These are phyloP conservation scores for Fulica atra DNA, from an alignment of 2,113 vertebrate species.

Conservation along the genomic window DNA sequence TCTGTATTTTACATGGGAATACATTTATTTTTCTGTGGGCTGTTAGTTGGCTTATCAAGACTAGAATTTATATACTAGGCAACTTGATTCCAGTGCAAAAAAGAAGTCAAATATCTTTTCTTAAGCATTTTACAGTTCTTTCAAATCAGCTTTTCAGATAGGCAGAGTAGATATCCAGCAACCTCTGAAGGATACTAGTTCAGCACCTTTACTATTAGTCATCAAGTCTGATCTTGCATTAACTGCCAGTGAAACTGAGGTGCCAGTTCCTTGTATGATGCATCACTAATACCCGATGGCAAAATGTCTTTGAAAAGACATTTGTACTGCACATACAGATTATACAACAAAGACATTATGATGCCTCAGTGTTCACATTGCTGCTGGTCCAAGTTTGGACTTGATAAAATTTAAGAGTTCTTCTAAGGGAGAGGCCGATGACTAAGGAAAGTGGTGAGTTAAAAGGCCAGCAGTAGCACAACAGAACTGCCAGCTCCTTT, in stretches of 20 bases:
- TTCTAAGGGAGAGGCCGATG: conserved; percentile 10
- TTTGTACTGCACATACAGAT: background rate
- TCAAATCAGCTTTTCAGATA: background rate
- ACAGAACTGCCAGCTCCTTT: background rate
- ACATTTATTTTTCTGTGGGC: background rate
- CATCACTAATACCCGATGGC: background rate
- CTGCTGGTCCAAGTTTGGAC: conserved; percentile 16
- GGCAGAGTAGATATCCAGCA: background rate
- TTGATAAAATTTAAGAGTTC: background rate
- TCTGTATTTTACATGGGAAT: background rate
- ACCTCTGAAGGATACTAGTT: background rate
- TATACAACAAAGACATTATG: background rate
- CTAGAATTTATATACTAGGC: background rate
- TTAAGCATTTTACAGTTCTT: background rate
- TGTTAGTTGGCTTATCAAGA: background rate
- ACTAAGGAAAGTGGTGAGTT: background rate
- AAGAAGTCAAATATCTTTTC: background rate
- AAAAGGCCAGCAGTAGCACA: background rate
- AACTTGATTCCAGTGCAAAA: background rate
- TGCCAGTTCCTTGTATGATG: background rate
- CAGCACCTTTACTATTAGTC: background rate
- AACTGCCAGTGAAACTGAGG: background rate
- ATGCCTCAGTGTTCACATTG: background rate
- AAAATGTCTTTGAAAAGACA: background rate
- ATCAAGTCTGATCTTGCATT: background rate